Conservation (phyloP, 2,113 vertebrate genomes). For the Rhinichthys klamathensis region DNA sequence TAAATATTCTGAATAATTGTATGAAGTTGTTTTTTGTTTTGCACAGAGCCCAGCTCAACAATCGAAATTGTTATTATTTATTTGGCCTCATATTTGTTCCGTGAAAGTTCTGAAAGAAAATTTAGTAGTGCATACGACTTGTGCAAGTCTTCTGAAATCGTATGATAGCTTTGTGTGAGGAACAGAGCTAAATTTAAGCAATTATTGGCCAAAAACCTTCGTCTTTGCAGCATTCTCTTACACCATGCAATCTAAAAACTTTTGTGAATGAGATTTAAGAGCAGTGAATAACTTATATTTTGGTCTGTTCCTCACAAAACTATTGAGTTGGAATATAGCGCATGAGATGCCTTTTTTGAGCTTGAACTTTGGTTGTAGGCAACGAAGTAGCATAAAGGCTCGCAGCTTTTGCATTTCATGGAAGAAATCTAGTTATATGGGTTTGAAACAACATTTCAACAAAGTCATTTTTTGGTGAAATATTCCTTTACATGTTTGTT, state of each 20-base stretch:
- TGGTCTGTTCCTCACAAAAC: not conserved
- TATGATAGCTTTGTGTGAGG: not conserved
- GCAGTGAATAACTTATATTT: not conserved
- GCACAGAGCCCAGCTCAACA: not conserved
- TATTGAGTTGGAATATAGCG: not conserved
- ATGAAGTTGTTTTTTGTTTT: not conserved
- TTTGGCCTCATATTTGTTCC: not conserved
- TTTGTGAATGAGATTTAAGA: not conserved
- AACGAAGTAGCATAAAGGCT: not conserved
- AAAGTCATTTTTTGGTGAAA: not conserved
- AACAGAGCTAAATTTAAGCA: not conserved
- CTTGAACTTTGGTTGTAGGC: not conserved
- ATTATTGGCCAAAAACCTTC: not conserved
- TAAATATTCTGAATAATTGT: slow-evolving; percentile 3
- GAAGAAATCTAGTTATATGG: not conserved
- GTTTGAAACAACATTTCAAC: not conserved
- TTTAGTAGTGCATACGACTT: not conserved
- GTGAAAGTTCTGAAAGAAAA: too few species aligned
- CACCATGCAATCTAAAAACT: not conserved
- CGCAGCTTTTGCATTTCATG: not conserved
- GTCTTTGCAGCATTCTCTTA: not conserved
- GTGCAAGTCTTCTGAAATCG: not conserved
- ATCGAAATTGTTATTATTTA: not conserved
- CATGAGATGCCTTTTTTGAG: not conserved
- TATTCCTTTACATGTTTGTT: not conserved